Evolutionary conservation across 2,888 invertebrate genomes (phyloP).

Genomic region (Holacanthella duospinosa): DNA sequence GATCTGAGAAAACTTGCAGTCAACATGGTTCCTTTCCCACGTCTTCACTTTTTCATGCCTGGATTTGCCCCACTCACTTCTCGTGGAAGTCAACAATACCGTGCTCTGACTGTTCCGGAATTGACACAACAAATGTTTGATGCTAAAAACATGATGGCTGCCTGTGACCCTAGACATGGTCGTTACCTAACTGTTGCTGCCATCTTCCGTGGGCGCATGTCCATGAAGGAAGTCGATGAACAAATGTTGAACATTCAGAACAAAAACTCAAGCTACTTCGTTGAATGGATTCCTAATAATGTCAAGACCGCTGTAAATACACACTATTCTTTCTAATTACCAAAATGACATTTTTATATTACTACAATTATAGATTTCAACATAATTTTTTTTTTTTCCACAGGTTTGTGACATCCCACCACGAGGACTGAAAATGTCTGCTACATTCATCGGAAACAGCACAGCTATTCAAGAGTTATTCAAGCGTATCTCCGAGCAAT

Average conservation of each 20-base stretch:
- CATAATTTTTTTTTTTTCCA: no score
- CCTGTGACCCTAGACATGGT: conserved; percentile 80
- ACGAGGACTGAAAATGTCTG: conserved; percentile 67
- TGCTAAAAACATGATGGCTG: conserved; percentile 89
- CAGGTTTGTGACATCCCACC: conserved; percentile 71
- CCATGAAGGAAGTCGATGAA: conserved; percentile 63
- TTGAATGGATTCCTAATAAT: conserved; percentile 73
- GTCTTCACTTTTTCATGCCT: conserved; percentile 91
- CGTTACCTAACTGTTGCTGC: conserved; percentile 75
- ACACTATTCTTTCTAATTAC: no score
- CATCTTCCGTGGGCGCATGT: conserved; percentile 71
- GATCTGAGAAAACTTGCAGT: conserved; percentile 83
- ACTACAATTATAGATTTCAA: no score
- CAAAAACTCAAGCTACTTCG: conserved; percentile 68
- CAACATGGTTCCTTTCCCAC: conserved; percentile 96
- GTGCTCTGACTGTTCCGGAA: conserved; percentile 81
- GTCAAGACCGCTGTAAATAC: conserved; percentile 61
- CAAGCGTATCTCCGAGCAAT: conserved; percentile 77
- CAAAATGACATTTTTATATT: no score
- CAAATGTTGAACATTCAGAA: conserved; percentile 70
- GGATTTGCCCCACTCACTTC: conserved; percentile 88
- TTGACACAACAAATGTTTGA: conserved; percentile 52
- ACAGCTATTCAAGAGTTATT: conserved; percentile 82
- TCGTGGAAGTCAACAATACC: conserved; percentile 79
- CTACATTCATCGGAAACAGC: conserved; percentile 78